A percentile compares a stretch with the other conserved stretches of the same genome.
phyloP scores from a whole-genome alignment of 1,140 invertebrate species.

The Littorina saxatilis region DNA sequence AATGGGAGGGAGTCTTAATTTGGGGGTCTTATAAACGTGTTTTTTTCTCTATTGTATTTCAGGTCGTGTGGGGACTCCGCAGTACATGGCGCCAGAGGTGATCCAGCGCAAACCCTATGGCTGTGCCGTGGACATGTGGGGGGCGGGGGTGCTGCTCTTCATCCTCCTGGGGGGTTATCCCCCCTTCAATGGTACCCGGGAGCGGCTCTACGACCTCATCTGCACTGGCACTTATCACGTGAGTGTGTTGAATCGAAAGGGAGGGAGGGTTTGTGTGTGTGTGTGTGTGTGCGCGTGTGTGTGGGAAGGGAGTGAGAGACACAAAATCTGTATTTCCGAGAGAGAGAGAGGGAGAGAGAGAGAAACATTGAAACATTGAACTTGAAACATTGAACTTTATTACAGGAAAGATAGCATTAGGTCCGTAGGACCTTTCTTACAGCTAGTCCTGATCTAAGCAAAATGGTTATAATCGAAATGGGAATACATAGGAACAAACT shows the following conservation, averaged over 20 bases:
- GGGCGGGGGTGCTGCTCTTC: constrained; percentile 95
- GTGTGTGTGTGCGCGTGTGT: neutral
- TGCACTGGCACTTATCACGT: constrained; percentile 85
- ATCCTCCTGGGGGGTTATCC: constrained; percentile 94
- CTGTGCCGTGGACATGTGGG: constrained; percentile 98
- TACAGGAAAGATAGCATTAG: too few species aligned
- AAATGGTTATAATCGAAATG: too few species aligned
- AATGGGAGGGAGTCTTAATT: too few species aligned
- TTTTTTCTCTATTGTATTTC: too few species aligned
- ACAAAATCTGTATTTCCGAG: too few species aligned
- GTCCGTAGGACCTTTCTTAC: too few species aligned
- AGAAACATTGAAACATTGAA: neutral
- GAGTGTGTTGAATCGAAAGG: constrained; percentile 39
- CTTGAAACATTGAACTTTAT: too few species aligned
- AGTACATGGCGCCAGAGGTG: constrained; percentile 98
- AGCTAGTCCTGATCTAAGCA: too few species aligned
- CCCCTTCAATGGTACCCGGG: constrained; percentile 95
- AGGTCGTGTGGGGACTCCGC: constrained; percentile 95
- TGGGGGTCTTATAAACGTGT: too few species aligned
- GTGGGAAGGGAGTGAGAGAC: neutral
- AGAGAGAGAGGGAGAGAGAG: neutral
- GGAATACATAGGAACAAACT: neutral
- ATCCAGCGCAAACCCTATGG: constrained; percentile 93
- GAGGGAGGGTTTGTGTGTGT: neutral
- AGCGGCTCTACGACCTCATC: constrained; percentile 92